Base-by-base conservation (phyloP, 2,797 vertebrate species). In the Eulemur mongoz region DNA sequence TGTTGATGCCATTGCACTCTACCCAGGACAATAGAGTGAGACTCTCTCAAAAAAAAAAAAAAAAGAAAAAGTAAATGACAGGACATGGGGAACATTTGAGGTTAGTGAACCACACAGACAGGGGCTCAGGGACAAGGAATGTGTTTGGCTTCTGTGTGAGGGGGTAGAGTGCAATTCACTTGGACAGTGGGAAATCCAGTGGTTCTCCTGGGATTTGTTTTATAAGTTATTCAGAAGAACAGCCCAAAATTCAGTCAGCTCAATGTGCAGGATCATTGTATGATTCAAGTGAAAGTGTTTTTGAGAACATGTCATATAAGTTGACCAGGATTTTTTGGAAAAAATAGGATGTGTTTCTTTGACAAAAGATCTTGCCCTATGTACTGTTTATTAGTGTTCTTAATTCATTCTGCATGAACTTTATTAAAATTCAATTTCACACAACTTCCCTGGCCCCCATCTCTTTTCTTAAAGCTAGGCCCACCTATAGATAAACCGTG, bases 381-480 rank as follows among this genome's bases (percentile, higher is more conserved):
- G 1, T 80, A 25, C n/a, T 27, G 7, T 91, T 70, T 92, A 57
- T 48, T 48, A 84, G 40, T 92, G 15, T 86, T 95, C 17, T 92
- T 82, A 70, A 70, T 81, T 69, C 25, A 25, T 72, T 89, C 30
- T 67, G 48, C 81, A 7, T 76, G 45, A 70, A 38, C 67, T 82
- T 94, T 59, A 54, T 94, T 84, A 59, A 70, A 67, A 54, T 94
- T 91, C 18, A 70, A 1, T 65, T 86, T 93, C 69, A 67, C 6
- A 14, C 25, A 43, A 14, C 40, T 75, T 84, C 45, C 70, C 35
- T 72, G 27, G 52, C 40, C 27, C 25, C 52, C 59, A 3, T 30
- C 17, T 80, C 38, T 92, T 84, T 92, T 86, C 80, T 73, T 94
- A 83, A 94, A 87, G 81, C 75, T 45, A 59, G 57, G 20, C 11